These are phyloP conservation scores for Meloidogyne floridensis DNA, from an alignment of 1,140 invertebrate species.

Conservation along the genomic window DNA sequence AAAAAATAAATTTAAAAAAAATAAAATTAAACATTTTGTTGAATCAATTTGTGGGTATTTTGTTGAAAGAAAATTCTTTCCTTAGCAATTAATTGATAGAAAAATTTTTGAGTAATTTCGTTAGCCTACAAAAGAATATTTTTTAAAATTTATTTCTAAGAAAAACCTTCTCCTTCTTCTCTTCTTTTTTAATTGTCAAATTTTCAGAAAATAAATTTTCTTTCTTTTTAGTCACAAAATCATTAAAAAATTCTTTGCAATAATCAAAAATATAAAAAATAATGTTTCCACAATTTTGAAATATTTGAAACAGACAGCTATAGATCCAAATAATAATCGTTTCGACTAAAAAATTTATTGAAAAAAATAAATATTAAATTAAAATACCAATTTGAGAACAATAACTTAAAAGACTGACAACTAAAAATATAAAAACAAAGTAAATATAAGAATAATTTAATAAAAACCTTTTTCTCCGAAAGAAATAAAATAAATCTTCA, in stretches of 20 bases:
- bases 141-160: background rate
- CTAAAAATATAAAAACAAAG: background rate
- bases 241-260: background rate
- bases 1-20: background rate
- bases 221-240: background rate
- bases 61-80: background rate
- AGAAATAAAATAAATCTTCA: background rate
- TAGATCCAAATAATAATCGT: background rate
- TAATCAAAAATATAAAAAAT: conserved; percentile 7
- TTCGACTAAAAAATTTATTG: background rate
- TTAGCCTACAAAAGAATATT: background rate
- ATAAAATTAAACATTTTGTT: background rate
- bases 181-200: background rate
- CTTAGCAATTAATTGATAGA: background rate
- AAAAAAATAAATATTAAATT: background rate
- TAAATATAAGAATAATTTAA: background rate
- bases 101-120: background rate
- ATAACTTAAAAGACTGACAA: background rate
- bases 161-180: background rate
- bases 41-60: background rate
- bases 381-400: background rate
- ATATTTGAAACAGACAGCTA: background rate
- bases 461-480: background rate
- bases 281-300: background rate
- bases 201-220: background rate